Percentiles rank a stretch among this genome's conserved stretches.
phyloP scores from a whole-genome alignment of 1,140 invertebrate species.

The Tetragnatha versicolor region DNA sequence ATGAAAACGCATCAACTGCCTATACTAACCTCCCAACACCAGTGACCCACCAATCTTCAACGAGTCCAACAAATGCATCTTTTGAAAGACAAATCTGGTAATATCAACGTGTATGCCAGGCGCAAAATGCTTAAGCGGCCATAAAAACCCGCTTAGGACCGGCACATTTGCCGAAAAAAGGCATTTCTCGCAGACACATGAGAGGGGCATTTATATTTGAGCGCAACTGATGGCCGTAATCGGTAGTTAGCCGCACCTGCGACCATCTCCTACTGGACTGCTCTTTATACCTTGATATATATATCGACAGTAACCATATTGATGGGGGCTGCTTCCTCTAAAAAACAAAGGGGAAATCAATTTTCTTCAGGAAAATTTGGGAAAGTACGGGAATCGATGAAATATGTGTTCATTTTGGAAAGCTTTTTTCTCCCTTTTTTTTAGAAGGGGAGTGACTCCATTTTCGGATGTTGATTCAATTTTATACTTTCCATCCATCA shows the following conservation, averaged over 20 bases:
- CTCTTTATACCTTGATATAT: slow-evolving; percentile 4
- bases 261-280: slow-evolving; percentile 3
- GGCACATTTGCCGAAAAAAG: neutral
- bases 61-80: too few relatives aligned
- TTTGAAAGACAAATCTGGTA: too few relatives aligned
- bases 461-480: slow-evolving; percentile 18
- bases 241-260: slow-evolving; percentile 24
- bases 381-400: neutral
- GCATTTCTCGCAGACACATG: neutral
- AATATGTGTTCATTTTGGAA: slow-evolving; percentile 33
- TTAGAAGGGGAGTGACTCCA: neutral
- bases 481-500: too few relatives aligned
- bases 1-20: too few relatives aligned
- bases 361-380: slow-evolving; percentile 2
- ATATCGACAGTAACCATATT: slow-evolving; percentile 40
- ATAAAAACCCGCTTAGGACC: slow-evolving; percentile 1
- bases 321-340: slow-evolving; percentile 1
- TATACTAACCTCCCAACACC: too few relatives aligned
- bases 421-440: neutral
- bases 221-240: slow-evolving; percentile 12
- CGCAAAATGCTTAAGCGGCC: neutral
- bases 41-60: too few relatives aligned
- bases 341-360: neutral
- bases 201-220: neutral
- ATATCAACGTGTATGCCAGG: too few relatives aligned